Conservation (phyloP, 2,797 vertebrate genomes). For the Carcharodon carcharias region DNA sequence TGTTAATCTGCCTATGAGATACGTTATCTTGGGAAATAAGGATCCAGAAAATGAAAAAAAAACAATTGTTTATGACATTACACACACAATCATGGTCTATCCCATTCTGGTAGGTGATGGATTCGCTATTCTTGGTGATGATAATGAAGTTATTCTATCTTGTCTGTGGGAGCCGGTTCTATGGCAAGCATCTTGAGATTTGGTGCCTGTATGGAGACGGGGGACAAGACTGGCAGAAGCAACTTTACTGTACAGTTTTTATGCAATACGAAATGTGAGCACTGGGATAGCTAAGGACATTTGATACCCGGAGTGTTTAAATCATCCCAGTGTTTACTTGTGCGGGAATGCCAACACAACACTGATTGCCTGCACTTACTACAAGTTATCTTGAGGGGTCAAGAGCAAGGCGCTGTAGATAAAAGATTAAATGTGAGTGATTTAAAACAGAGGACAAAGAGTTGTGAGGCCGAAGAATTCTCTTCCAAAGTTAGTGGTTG, state of each 20-base stretch:
- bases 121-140: background rate
- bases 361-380: background rate
- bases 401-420: background rate
- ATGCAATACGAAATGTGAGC: background rate
- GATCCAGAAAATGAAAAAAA: background rate
- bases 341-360: background rate
- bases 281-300: background rate
- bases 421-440: background rate
- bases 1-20: background rate
- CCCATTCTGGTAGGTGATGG: background rate
- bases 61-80: background rate
- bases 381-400: background rate
- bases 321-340: constrained; percentile 2
- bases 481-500: background rate
- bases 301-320: background rate
- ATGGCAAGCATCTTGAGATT: background rate
- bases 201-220: background rate
- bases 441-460: background rate
- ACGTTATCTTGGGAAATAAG: background rate
- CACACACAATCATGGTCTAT: too few relatives aligned
- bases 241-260: background rate
- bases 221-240: background rate
- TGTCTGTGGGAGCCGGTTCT: background rate
- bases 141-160: background rate
- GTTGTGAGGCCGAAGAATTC: background rate